Evolutionary conservation across 2,113 vertebrate species (phyloP).

Genomic region (Urocynchramus pylzowi): DNA sequence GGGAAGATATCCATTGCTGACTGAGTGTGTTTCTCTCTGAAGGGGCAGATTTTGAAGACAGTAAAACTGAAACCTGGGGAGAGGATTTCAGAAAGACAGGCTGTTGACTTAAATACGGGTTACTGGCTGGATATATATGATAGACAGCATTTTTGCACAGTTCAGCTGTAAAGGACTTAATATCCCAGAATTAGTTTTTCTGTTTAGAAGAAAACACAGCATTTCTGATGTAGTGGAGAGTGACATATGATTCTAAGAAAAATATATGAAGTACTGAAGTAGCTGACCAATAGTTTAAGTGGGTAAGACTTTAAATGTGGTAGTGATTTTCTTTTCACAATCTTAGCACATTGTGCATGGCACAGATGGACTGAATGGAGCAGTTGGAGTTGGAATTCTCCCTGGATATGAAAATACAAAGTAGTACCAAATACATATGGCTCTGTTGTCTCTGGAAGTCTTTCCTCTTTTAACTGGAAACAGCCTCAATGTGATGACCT

Average conservation of each 20-base stretch:
- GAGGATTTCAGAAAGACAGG: neutral
- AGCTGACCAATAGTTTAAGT: neutral
- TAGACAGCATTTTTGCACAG: neutral
- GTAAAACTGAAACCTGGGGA: neutral
- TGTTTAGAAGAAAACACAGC: neutral
- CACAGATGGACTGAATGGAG: neutral
- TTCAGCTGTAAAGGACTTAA: neutral
- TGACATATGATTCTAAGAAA: neutral
- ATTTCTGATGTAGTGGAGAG: neutral
- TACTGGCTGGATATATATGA: neutral
- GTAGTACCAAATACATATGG: neutral
- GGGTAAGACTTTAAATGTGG: neutral
- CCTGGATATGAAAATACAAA: neutral
- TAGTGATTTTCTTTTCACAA: neutral
- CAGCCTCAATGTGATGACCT: neutral
- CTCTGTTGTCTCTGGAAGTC: neutral
- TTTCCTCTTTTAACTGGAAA: neutral
- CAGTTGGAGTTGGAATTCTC: neutral
- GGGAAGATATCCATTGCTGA: neutral
- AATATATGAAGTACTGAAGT: neutral
- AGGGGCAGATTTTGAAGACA: neutral
- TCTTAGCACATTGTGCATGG: accelerated
- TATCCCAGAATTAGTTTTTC: neutral
- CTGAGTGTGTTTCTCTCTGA: neutral
- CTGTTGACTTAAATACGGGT: neutral